phyloP scores from a whole-genome alignment of 1,140 invertebrate species.

The Caenorhabditis brenneri region DNA sequence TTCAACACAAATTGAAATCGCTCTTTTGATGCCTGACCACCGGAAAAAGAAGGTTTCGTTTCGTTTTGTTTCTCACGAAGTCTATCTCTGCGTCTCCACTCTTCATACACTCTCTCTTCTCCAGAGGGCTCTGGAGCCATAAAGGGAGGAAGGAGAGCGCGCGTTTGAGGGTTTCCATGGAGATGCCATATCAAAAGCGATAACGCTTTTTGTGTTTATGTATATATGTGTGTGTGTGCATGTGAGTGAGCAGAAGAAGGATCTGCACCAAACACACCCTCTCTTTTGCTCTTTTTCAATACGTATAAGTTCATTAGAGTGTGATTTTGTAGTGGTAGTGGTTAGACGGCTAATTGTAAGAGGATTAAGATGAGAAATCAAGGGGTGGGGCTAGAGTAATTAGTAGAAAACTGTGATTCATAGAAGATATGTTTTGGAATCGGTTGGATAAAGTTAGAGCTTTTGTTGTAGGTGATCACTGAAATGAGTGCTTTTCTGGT shows the following conservation, averaged over 20 bases:
- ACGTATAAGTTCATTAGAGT: not conserved
- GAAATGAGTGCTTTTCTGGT: no score
- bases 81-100: not conserved
- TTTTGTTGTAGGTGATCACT: no score
- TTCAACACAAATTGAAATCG: not conserved
- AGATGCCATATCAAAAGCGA: constrained; percentile 43
- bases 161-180: constrained; percentile 11
- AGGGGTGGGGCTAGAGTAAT: no score
- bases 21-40: not conserved
- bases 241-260: not conserved
- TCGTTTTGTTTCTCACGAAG: constrained; percentile 30
- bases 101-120: not conserved
- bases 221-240: not conserved
- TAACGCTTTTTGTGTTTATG: constrained; percentile 42
- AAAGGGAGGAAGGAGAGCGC: not conserved
- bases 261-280: not conserved
- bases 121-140: not conserved
- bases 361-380: no score
- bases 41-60: not conserved
- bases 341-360: no score
- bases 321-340: no score
- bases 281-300: constrained; percentile 30
- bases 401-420: no score
- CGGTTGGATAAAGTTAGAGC: no score
- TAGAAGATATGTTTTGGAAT: no score